Evolutionary conservation across 2,888 invertebrate species (phyloP).

Genomic region (Macrosiphum euphorbiae): DNA sequence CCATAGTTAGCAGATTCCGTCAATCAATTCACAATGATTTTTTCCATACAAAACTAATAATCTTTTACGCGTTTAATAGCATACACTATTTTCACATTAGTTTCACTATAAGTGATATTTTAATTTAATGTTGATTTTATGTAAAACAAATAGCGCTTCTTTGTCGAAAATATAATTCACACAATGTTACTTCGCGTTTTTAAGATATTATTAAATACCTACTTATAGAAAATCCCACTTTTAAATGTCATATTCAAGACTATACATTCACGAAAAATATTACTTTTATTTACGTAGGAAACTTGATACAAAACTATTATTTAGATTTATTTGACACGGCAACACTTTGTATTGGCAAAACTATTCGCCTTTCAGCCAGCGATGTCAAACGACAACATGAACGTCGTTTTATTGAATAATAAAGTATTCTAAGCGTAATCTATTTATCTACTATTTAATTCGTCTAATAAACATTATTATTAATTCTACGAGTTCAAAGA

Average conservation of each 20-base stretch:
- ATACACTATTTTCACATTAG: neutral
- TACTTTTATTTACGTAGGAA: neutral
- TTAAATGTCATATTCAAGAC: neutral
- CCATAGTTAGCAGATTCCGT: neutral
- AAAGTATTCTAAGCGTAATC: neutral
- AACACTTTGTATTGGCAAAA: neutral
- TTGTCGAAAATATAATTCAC: neutral
- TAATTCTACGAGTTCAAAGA: conserved; percentile 7
- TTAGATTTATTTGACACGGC: neutral
- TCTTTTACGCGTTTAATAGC: neutral
- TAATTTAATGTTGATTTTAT: conserved; percentile 3
- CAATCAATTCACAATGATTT: neutral
- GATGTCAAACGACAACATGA: neutral
- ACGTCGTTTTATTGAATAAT: neutral
- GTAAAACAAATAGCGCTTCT: neutral
- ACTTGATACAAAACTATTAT: neutral
- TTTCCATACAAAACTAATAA: neutral
- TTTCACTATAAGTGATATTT: neutral
- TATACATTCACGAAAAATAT: neutral
- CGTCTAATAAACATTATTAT: neutral
- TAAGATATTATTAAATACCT: neutral
- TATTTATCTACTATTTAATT: neutral
- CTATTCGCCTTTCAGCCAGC: neutral
- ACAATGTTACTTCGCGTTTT: neutral
- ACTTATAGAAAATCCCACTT: neutral